Percentiles rank a stretch among this genome's conserved stretches.
Evolutionary conservation across 1,140 invertebrate species (phyloP).

Genomic region (Drosophila equinoxialis): DNA sequence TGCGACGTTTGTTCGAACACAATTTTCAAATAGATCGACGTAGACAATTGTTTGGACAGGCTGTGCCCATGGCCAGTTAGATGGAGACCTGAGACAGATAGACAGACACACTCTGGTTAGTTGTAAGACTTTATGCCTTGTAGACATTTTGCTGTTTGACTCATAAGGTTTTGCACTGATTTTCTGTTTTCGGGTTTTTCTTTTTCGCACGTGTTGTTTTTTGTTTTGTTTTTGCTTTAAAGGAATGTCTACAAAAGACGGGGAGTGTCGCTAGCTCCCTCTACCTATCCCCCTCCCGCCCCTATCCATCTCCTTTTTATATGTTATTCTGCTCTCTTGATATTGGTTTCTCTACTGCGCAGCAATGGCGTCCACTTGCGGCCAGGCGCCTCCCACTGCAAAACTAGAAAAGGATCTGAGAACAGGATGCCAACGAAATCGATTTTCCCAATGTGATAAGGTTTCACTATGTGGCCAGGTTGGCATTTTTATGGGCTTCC

Average conservation of each 20-base stretch:
- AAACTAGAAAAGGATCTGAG: neutral
- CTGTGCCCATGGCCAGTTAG: conserved; percentile 35
- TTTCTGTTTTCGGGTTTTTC: neutral
- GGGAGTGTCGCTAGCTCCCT: conserved; percentile 16
- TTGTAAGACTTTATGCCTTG: conserved; percentile 19
- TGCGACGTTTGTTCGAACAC: conserved; percentile 79
- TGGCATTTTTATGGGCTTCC: conserved; percentile 55
- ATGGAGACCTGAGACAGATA: conserved; percentile 5
- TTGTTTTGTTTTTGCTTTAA: too few species aligned
- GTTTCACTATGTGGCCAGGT: conserved; percentile 55
- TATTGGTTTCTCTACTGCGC: conserved; percentile 45
- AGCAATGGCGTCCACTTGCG: conserved; percentile 67
- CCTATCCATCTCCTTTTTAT: neutral
- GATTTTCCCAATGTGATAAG: conserved; percentile 77
- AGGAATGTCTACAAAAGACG: conserved; percentile 32
- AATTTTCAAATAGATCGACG: conserved; percentile 79
- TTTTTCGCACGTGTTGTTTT: conserved; percentile 44
- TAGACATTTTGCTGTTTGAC: conserved; percentile 57
- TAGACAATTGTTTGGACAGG: conserved; percentile 77
- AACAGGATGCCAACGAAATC: conserved; percentile 60
- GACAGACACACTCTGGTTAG: conserved; percentile 16
- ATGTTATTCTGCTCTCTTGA: conserved; percentile 1
- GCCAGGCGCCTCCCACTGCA: conserved; percentile 50
- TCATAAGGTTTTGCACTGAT: conserved; percentile 17
- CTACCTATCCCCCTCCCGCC: conserved; percentile 10